Percentiles rank a stretch among this genome's conserved stretches.
Evolutionary conservation across 2,888 invertebrate genomes (phyloP).

Genomic region (Phaedon cochleariae): DNA sequence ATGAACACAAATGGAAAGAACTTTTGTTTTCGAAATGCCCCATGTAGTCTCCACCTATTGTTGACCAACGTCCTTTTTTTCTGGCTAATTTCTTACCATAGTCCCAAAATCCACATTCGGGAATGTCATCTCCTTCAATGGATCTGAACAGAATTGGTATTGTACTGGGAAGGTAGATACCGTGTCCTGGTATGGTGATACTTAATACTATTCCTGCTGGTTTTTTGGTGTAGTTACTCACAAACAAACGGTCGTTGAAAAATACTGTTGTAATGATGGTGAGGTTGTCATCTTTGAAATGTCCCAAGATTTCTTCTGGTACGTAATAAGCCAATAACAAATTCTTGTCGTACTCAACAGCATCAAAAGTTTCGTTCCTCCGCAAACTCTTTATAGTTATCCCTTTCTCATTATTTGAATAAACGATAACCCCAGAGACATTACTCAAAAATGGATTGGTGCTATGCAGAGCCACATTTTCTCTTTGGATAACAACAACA

Average conservation of each 20-base stretch:
- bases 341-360: conserved; percentile 46
- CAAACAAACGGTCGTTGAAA: conserved; percentile 54
- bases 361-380: conserved; percentile 61
- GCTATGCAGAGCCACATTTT: conserved; percentile 65
- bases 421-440: conserved; percentile 65
- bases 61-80: conserved; percentile 66
- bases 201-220: conserved; percentile 64
- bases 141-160: conserved; percentile 66
- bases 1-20: conserved; percentile 65
- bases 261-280: conserved; percentile 51
- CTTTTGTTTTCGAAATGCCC: conserved; percentile 53
- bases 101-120: conserved; percentile 67
- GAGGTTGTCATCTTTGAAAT: conserved; percentile 37
- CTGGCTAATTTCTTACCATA: conserved; percentile 57
- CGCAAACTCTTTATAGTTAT: conserved; percentile 61
- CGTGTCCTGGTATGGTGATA: conserved; percentile 68
- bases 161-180: conserved; percentile 65
- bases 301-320: conserved; percentile 48
- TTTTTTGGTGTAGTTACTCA: conserved; percentile 38
- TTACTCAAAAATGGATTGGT: conserved; percentile 65
- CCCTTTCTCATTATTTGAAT: conserved; percentile 30
- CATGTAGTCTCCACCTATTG: conserved; percentile 64
- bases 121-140: conserved; percentile 49
- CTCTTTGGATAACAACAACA: conserved; percentile 25
- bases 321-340: conserved; percentile 53